Base-by-base conservation (phyloP, 1,140 invertebrate genomes). In the Forficula auricularia region DNA sequence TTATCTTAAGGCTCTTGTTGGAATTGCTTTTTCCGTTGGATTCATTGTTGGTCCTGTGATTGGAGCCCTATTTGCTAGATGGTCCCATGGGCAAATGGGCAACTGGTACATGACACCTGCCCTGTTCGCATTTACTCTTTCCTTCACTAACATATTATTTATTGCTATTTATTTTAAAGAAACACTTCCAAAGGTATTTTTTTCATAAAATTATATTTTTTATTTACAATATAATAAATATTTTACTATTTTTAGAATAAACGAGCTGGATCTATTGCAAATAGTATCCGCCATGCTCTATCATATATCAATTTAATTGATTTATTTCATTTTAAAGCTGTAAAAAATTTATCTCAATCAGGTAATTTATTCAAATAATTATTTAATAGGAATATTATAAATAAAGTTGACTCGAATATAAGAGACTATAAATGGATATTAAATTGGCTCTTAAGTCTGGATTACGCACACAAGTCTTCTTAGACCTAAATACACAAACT, bases 1-100 rank as follows among this genome's bases (percentile, higher is more conserved):
- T n/a, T n/a, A n/a, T n/a, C n/a, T n/a, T n/a, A n/a, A 91, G 87
- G 94, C 95, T 13, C 60, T 97, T 20, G 82, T 98, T 45, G 95
- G 95, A 12, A 79, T 96, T 53, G 90, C 94, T 3, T 99, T 98
- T 66, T 97, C 92, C 0, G 63, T 98, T 42, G 94, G 91, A 12
- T 99, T 99, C 62, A 86, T 97, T 48, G 63, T 96, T 47, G 94
- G 95, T 0, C 95, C 94, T 16, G 66, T 90, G 54, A 88, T 97
- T 54, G 94, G 94, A 14, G 95, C 91, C 8, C 64, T 77, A 52
- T 95, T 97, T 65, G 79, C 90, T 2, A 70, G 73, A 49, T 77
- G 71, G 61, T 75, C 78, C 1, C 56, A 59, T 40, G 47, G 65
- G 59, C 49, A 54, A 31, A 62, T 62, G 38, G 71, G 67, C 19